These are phyloP conservation scores for Heliconius hewitsoni DNA, from an alignment of 1,140 invertebrate species.

Conservation along the genomic window DNA sequence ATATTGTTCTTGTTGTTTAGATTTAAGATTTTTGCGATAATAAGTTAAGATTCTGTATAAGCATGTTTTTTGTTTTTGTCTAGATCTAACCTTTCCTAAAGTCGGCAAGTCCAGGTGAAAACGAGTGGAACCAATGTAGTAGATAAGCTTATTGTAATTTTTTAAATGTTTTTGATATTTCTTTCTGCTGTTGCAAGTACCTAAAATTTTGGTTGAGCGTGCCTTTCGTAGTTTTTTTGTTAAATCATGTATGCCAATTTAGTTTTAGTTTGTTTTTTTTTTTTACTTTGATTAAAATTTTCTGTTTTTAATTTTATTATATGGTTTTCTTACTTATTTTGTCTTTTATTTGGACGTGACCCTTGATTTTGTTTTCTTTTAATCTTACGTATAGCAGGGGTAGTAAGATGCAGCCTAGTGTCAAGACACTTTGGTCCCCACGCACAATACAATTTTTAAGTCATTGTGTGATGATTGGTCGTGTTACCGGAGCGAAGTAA, in stretches of 20 bases:
- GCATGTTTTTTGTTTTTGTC: constrained; percentile 47
- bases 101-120: constrained; percentile 46
- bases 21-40: constrained; percentile 46
- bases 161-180: not conserved
- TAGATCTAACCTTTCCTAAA: constrained; percentile 26
- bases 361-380: not conserved
- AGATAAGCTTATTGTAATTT: constrained; percentile 22
- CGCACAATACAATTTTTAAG: too few relatives aligned
- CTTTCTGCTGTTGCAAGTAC: constrained; percentile 13
- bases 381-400: too few relatives aligned
- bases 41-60: constrained; percentile 17
- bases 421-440: too few relatives aligned
- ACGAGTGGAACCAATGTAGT: constrained; percentile 42
- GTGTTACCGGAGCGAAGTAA: too few relatives aligned
- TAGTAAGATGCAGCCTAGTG: too few relatives aligned
- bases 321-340: constrained; percentile 17
- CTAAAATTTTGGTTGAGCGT: constrained; percentile 1
- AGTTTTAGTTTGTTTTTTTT: constrained; percentile 24
- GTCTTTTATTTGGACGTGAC: constrained; percentile 9
- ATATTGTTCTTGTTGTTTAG: constrained; percentile 3
- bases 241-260: constrained; percentile 17
- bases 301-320: constrained; percentile 20
- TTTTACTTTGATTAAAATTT: constrained; percentile 10
- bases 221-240: constrained; percentile 31
- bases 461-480: too few relatives aligned